Evolutionary conservation across 2,113 vertebrate species (phyloP).

Genomic region (Cromileptes altivelis): DNA sequence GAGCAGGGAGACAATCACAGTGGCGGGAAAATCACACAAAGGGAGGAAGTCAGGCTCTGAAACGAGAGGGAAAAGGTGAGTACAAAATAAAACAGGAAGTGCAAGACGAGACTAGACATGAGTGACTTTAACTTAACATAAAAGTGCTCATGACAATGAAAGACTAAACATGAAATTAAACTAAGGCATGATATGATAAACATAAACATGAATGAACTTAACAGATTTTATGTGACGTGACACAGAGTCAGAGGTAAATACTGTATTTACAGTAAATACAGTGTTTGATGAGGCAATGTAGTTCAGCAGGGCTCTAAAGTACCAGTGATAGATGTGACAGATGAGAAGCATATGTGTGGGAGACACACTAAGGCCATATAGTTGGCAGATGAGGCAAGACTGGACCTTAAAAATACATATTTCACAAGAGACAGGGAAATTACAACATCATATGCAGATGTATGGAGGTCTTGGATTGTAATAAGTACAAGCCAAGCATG

Average conservation of each 20-base stretch:
- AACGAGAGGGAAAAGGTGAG: too few species aligned
- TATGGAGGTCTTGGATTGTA: background rate
- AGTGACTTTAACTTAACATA: too few species aligned
- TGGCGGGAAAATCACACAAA: too few species aligned
- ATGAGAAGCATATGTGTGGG: constrained; percentile 13
- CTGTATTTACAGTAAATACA: constrained; percentile 32
- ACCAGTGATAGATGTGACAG: background rate
- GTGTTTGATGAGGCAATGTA: constrained; percentile 39
- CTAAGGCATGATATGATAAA: too few species aligned
- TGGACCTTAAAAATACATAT: background rate
- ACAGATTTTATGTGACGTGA: too few species aligned
- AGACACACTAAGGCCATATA: constrained; percentile 25
- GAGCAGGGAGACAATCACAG: too few species aligned
- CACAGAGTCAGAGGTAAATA: constrained; percentile 15
- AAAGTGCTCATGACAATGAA: too few species aligned
- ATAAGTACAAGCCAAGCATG: background rate
- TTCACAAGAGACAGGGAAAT: background rate
- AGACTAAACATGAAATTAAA: too few species aligned
- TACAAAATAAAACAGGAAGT: too few species aligned
- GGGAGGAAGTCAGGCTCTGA: too few species aligned
- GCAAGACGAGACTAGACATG: too few species aligned
- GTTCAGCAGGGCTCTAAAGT: constrained; percentile 13
- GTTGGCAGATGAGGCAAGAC: constrained; percentile 48
- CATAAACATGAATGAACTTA: too few species aligned
- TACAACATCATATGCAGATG: background rate